These are phyloP conservation scores for Drosophila busckii DNA, from an alignment of 1,140 invertebrate genomes.

Conservation along the genomic window DNA sequence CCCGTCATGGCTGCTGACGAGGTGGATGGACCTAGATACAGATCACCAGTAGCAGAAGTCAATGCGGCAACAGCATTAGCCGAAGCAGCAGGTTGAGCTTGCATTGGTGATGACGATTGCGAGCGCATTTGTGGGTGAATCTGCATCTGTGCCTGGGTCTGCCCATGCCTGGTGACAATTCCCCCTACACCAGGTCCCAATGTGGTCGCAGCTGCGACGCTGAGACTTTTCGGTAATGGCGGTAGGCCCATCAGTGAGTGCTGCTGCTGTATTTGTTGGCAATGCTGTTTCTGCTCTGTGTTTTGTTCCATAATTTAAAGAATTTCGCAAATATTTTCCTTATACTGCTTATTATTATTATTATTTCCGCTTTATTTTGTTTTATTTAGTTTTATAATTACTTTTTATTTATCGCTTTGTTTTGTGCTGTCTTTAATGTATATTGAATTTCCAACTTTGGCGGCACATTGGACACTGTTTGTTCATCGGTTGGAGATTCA, in stretches of 20 bases:
- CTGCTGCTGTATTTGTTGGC: slow-evolving; percentile 10
- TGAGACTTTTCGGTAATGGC: slow-evolving; percentile 90
- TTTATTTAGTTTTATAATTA: slow-evolving; percentile 10
- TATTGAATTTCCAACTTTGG: slow-evolving; percentile 99
- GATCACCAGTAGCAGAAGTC: slow-evolving; percentile 47
- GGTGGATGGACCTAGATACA: slow-evolving; percentile 70
- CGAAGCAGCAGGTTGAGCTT: slow-evolving; percentile 12
- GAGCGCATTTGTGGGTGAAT: slow-evolving; percentile 8
- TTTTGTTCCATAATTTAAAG: slow-evolving; percentile 61
- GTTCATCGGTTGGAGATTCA: slow-evolving; percentile 96
- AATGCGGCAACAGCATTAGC: slow-evolving; percentile 38
- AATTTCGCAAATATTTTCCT: background rate
- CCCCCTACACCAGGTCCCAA: background rate
- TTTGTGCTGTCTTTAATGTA: slow-evolving; percentile 79
- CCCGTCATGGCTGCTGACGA: slow-evolving; percentile 45
- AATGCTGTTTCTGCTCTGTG: slow-evolving; percentile 36
- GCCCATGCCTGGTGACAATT: slow-evolving; percentile 58
- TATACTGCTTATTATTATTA: slow-evolving; percentile 8
- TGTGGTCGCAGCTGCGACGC: slow-evolving; percentile 84
- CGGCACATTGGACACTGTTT: slow-evolving; percentile 99
- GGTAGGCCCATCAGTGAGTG: slow-evolving; percentile 83
- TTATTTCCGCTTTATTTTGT: slow-evolving; percentile 9
- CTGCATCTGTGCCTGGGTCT: slow-evolving; percentile 1
- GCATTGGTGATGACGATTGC: slow-evolving; percentile 36
- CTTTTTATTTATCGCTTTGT: background rate